Evolutionary conservation across 2,888 invertebrate genomes (phyloP), one percentile per base, ranked within the genome.

Genomic region (Diplolepis rosae): DNA sequence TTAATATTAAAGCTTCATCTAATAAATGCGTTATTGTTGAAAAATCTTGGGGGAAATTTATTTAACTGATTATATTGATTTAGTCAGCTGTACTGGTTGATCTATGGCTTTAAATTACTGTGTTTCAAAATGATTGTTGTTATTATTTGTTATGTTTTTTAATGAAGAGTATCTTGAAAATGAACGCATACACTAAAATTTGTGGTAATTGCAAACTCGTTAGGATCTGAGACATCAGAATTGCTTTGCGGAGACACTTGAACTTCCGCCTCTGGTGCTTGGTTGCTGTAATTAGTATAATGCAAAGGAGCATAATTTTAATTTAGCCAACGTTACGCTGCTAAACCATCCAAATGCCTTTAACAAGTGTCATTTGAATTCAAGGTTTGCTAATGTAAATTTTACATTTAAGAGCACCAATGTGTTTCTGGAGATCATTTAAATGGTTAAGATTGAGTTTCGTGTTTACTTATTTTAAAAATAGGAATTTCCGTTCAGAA

Each of bases 221-320:
- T 61, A 39, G 39, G 24, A 61, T 39, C 13, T 9, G 61, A 61
- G 56, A 5, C n/a, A 18, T 30, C 28, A 30, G 7, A 18, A 5
- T 39, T 61, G 24, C 39, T 22, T 35, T 54, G 67, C 66, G 70
- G 66, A 68, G 71, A 75, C 75, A 73, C 75, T 74, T 77, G 71
- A 77, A 78, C 79, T 79, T 80, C 78, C 78, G 76, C 50, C 74
- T 70, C 69, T 68, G 71, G 69, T 79, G n/a, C 39, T 72, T 73
- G 54, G 66, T 66, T 74, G 54, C 69, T 67, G 77, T 79, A 81
- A 83, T 83, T 79, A 77, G 73, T 79, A 78, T 80, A 81, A 80
- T 77, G 75, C 75, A 71, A 70, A 77, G 78, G 76, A 76, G 76
- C 76, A 77, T 79, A 79, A 82, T 80, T 83, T 80, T 77, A 80